Evolutionary conservation across 2,113 vertebrate genomes (phyloP).

Genomic region (Casuarius casuarius): DNA sequence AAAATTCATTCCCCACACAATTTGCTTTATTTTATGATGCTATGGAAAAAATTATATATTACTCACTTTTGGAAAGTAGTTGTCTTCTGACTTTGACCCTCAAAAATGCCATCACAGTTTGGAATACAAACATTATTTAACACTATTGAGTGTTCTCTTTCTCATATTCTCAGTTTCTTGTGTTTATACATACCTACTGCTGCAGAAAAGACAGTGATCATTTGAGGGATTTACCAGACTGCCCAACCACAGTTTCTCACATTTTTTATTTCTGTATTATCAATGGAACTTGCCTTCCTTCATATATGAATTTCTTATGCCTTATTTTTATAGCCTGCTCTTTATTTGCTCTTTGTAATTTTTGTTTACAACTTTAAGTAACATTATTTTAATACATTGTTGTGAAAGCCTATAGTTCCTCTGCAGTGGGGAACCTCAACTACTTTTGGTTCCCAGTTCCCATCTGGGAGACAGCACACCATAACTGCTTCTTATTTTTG

Average conservation of each 20-base stretch:
- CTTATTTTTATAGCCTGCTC: not conserved
- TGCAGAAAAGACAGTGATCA: not conserved
- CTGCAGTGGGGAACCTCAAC: not conserved
- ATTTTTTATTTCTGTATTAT: not conserved
- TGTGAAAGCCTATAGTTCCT: not conserved
- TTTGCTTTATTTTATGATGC: not conserved
- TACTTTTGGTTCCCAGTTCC: not conserved
- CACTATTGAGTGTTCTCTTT: not conserved
- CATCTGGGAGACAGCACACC: not conserved
- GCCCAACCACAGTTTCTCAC: not conserved
- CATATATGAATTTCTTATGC: not conserved
- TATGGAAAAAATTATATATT: not conserved
- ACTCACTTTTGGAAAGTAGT: not conserved
- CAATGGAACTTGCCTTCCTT: not conserved
- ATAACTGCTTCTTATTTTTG: not conserved
- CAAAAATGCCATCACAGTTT: not conserved
- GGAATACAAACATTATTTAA: accelerated
- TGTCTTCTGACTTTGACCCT: not conserved
- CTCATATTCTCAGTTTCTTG: not conserved
- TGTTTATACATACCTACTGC: not conserved
- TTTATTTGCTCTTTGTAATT: not conserved
- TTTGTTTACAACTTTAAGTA: not conserved
- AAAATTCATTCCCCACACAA: not conserved
- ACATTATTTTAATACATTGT: not conserved
- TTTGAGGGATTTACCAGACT: not conserved